Percentiles rank a stretch among this genome's conserved stretches.
Evolutionary conservation across 1,140 invertebrate genomes (phyloP).

Genomic region (Drosophila bocki): DNA sequence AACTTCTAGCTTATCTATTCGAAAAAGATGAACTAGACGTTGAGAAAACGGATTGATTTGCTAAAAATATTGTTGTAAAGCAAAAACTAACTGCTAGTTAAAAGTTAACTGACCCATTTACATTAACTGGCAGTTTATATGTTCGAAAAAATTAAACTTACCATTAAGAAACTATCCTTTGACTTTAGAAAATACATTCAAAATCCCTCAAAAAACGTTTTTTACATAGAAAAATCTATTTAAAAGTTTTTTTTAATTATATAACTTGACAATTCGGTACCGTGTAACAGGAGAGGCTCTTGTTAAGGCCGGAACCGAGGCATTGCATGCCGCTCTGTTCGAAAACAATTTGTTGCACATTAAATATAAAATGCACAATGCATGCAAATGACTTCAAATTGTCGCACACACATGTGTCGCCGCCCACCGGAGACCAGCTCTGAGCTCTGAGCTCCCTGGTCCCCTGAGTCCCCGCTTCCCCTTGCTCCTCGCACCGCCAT

Average conservation of each 20-base stretch:
- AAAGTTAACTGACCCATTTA: background rate
- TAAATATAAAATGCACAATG: slow-evolving; percentile 76
- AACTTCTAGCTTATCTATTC: background rate
- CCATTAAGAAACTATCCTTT: background rate
- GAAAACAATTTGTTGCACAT: slow-evolving; percentile 81
- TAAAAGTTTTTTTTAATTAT: fast-evolving
- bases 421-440: slow-evolving; percentile 12
- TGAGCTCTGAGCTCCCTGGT: background rate
- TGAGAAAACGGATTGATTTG: background rate
- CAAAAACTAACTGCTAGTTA: background rate
- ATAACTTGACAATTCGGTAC: background rate
- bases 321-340: slow-evolving; percentile 76
- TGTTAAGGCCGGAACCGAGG: slow-evolving; percentile 44
- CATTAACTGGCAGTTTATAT: background rate
- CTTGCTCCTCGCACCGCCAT: slow-evolving; percentile 1
- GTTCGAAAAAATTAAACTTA: background rate
- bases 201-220: fast-evolving
- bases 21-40: background rate
- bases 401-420: slow-evolving; percentile 42
- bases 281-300: slow-evolving; percentile 8
- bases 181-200: background rate
- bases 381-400: slow-evolving; percentile 82
- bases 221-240: background rate
- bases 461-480: background rate
- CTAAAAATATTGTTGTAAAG: background rate